Conservation (phyloP, 1,140 invertebrate genomes). For the Antheraea pernyi region DNA sequence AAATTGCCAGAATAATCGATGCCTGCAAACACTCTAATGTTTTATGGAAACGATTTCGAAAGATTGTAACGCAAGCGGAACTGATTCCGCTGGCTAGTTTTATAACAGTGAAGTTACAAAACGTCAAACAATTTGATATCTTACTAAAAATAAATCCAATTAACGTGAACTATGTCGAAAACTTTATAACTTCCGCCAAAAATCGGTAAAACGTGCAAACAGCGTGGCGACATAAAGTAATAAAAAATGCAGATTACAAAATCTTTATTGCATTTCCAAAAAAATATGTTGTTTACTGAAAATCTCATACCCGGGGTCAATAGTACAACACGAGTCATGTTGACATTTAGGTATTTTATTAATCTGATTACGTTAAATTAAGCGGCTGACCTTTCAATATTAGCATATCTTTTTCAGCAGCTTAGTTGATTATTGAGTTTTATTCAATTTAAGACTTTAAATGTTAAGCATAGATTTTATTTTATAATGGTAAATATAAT, state of each 20-base stretch:
- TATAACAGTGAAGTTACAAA: not conserved
- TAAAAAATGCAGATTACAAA: not conserved
- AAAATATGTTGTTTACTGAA: not conserved
- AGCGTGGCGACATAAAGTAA: not conserved
- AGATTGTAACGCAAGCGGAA: not conserved
- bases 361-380: not conserved
- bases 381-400: not conserved
- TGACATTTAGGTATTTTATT: not conserved
- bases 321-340: not conserved
- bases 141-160: not conserved
- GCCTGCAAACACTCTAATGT: not conserved
- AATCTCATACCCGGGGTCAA: not conserved
- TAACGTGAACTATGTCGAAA: not conserved
- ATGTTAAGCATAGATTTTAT: not conserved
- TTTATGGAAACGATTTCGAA: not conserved
- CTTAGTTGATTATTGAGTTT: not conserved
- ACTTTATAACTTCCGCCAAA: not conserved
- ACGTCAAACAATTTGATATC: not conserved
- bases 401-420: not conserved
- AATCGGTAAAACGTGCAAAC: not conserved
- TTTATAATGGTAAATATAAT: not conserved
- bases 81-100: not conserved
- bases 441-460: not conserved
- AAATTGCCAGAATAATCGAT: no score
- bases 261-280: not conserved